A percentile compares a stretch with the other conserved stretches of the same genome.
These are phyloP conservation scores for Drosophila stalkeri DNA, from an alignment of 2,888 invertebrate species.

Conservation along the genomic window DNA sequence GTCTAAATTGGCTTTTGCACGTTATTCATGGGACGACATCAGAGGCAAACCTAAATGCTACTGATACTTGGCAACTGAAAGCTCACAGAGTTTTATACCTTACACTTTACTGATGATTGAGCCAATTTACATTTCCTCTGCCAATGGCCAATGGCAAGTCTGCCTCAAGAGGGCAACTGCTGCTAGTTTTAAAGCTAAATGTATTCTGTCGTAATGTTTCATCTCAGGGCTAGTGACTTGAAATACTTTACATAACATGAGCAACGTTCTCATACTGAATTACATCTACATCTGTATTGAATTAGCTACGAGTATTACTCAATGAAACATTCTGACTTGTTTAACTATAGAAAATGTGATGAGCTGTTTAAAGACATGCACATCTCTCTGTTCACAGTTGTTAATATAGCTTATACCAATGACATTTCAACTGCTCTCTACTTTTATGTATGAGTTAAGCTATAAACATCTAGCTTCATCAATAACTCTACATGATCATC, in stretches of 20 bases:
- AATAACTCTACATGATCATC: too few relatives aligned
- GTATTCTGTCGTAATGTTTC: neutral
- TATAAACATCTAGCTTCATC: too few relatives aligned
- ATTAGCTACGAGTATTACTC: neutral
- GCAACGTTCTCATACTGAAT: neutral
- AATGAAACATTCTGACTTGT: neutral
- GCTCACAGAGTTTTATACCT: neutral
- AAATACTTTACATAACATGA: neutral
- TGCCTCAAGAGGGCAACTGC: neutral
- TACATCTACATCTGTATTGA: neutral
- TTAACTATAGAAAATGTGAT: neutral
- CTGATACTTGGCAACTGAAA: neutral
- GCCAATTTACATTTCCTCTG: constrained; percentile 10
- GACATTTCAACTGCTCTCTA: too few relatives aligned
- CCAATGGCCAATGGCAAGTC: neutral
- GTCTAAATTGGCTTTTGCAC: constrained; percentile 9
- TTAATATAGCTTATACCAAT: too few relatives aligned
- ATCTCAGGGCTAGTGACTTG: neutral
- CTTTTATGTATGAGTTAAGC: too few relatives aligned
- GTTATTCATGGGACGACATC: neutral
- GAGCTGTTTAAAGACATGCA: neutral
- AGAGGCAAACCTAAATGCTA: neutral
- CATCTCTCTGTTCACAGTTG: neutral
- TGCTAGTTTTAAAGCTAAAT: neutral
- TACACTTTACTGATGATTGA: constrained; percentile 15